A percentile compares a stretch with the other conserved stretches of the same genome.
These are phyloP conservation scores for Forbesichthys agassizii DNA, from an alignment of 2,113 vertebrate genomes.

Conservation along the genomic window DNA sequence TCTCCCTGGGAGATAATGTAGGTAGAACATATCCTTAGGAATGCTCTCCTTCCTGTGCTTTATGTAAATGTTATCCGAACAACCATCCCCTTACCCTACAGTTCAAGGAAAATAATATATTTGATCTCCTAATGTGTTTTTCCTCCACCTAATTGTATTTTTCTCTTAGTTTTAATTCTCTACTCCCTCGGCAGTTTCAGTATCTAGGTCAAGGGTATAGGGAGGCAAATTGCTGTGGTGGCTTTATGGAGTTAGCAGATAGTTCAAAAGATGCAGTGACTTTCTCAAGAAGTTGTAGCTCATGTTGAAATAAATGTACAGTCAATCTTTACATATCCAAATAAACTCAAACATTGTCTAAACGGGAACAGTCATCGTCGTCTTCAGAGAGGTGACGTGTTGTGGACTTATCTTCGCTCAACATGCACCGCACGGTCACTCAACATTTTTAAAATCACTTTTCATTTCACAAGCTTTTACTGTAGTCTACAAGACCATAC, in stretches of 20 bases:
- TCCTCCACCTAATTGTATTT: constrained; percentile 65
- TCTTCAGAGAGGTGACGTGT: no score
- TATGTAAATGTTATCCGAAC: constrained; percentile 56
- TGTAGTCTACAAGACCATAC: no score
- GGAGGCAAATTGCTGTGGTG: constrained; percentile 50
- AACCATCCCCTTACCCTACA: constrained; percentile 61
- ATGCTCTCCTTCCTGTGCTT: constrained; percentile 46
- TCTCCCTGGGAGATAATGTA: constrained; percentile 39
- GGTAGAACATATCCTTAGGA: constrained; percentile 45
- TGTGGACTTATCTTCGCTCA: no score
- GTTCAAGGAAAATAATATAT: constrained; percentile 81
- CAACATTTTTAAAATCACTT: no score
- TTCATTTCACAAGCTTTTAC: no score
- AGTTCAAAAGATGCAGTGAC: constrained; percentile 59
- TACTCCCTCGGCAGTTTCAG: constrained; percentile 64
- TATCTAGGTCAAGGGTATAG: constrained; percentile 80
- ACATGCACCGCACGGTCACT: no score
- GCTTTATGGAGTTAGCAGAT: constrained; percentile 46
- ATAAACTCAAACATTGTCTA: no score
- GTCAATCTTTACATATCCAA: no score
- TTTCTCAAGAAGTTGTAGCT: constrained; percentile 46
- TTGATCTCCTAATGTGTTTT: constrained; percentile 60
- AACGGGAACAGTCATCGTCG: no score
- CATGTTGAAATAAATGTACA: constrained; percentile 4
- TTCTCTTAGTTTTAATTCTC: constrained; percentile 69